phyloP scores from a whole-genome alignment of 2,113 vertebrate species.

The Castor canadensis region DNA sequence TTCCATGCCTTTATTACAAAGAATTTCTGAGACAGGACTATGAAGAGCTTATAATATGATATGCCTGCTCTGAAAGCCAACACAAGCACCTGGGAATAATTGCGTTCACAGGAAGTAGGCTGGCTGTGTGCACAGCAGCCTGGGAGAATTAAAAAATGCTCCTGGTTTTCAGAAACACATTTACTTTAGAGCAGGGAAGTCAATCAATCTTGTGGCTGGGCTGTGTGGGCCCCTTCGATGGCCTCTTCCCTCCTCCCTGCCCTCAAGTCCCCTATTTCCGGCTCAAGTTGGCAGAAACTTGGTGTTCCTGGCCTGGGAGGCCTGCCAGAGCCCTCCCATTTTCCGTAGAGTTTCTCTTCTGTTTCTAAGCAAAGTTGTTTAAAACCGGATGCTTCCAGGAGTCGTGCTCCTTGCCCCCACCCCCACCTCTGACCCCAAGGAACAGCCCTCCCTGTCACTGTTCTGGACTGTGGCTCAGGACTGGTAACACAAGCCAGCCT shows the following conservation, averaged over 20 bases:
- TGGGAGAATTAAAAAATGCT: not conserved
- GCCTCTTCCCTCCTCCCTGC: slow-evolving; percentile 13
- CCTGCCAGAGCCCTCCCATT: slow-evolving; percentile 69
- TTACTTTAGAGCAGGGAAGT: slow-evolving; percentile 21
- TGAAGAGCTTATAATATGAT: not conserved
- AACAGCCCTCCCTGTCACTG: not conserved
- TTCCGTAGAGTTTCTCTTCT: slow-evolving; percentile 40
- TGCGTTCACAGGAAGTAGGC: slow-evolving; percentile 22
- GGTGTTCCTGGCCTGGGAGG: slow-evolving; percentile 41
- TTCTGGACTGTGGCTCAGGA: not conserved
- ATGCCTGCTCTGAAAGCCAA: slow-evolving; percentile 46
- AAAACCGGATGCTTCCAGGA: slow-evolving; percentile 48
- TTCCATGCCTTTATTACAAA: not conserved
- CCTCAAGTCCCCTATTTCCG: slow-evolving; percentile 46
- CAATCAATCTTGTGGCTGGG: accelerated
- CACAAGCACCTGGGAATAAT: slow-evolving; percentile 17
- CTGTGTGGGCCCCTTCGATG: not conserved
- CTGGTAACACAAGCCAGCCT: not conserved
- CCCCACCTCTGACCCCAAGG: not conserved
- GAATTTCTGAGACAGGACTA: not conserved
- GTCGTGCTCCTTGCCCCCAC: not conserved
- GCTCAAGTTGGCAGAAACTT: slow-evolving; percentile 62
- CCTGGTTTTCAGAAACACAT: slow-evolving; percentile 24
- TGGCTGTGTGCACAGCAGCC: not conserved
- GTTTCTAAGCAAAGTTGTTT: slow-evolving; percentile 61